Percentiles rank a stretch among this genome's conserved stretches.
Evolutionary conservation across 2,113 vertebrate species (phyloP).

Genomic region (Galeopterus variegatus): DNA sequence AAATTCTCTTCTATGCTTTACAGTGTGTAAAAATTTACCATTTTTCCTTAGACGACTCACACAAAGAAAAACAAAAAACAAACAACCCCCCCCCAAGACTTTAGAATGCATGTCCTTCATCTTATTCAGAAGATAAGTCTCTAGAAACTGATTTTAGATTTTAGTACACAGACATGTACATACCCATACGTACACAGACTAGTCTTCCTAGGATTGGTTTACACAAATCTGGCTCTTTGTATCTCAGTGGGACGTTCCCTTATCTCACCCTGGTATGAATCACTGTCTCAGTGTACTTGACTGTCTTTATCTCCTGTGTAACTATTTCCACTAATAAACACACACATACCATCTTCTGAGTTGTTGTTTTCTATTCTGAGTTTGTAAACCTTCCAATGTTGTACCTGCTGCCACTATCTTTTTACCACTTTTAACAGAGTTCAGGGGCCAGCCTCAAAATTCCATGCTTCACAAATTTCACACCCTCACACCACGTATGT

Average conservation of each 20-base stretch:
- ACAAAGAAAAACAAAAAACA: background rate
- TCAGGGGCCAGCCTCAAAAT: background rate
- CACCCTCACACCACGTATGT: background rate
- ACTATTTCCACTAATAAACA: background rate
- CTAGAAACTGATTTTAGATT: background rate
- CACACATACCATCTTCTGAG: background rate
- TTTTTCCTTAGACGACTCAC: background rate
- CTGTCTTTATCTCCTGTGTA: background rate
- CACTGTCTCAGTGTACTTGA: background rate
- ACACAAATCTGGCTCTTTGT: no score
- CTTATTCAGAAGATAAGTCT: background rate
- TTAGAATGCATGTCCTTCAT: background rate
- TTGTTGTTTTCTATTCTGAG: background rate
- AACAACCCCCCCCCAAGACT: no score
- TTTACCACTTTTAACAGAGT: background rate
- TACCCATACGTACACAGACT: background rate
- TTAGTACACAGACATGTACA: fast-evolving
- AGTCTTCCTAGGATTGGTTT: no score
- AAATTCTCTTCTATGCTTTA: background rate
- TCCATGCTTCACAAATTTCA: background rate
- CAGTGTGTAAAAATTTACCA: background rate
- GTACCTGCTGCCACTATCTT: background rate
- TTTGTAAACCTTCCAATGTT: background rate
- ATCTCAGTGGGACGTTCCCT: background rate
- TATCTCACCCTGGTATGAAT: background rate